Conservation (phyloP, 2,113 vertebrate species). For the Cyprinodon variegatus region DNA sequence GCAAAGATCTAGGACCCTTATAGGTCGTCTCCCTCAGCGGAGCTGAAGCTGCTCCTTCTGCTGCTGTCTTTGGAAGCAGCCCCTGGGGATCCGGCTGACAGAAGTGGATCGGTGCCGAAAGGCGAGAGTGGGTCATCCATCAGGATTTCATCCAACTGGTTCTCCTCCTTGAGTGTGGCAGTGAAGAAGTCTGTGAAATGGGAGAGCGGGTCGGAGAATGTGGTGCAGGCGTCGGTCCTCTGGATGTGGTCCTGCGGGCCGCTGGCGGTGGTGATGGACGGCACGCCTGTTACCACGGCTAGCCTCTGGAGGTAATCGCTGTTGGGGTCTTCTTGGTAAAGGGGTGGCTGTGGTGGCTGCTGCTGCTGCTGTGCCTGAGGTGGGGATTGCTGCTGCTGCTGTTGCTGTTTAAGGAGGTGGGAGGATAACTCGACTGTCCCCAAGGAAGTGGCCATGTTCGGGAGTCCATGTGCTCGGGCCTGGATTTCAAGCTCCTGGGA, state of each 20-base stretch:
- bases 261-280: conserved; percentile 47
- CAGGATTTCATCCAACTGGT: conserved; percentile 87
- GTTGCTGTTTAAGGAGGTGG: conserved; percentile 86
- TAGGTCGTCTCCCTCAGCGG: conserved; percentile 88
- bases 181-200: conserved; percentile 98
- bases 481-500: conserved; percentile 95
- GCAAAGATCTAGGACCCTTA: conserved; percentile 64
- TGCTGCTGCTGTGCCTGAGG: conserved; percentile 79
- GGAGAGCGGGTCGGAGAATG: conserved; percentile 94
- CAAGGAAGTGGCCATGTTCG: conserved; percentile 81
- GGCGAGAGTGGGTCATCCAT: conserved; percentile 89
- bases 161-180: conserved; percentile 91
- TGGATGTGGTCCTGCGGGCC: conserved; percentile 68
- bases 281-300: conserved; percentile 52
- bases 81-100: conserved; percentile 88
- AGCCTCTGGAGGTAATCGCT: conserved; percentile 84
- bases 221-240: conserved; percentile 77
- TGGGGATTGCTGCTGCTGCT: conserved; percentile 80
- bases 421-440: conserved; percentile 81
- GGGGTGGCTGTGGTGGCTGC: conserved; percentile 78
- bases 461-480: conserved; percentile 90
- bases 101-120: conserved; percentile 89
- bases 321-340: conserved; percentile 85
- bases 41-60: conserved; percentile 93
- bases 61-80: conserved; percentile 91